Evolutionary conservation across 2,888 invertebrate species (phyloP).

Genomic region (Argynnis bischoffii): DNA sequence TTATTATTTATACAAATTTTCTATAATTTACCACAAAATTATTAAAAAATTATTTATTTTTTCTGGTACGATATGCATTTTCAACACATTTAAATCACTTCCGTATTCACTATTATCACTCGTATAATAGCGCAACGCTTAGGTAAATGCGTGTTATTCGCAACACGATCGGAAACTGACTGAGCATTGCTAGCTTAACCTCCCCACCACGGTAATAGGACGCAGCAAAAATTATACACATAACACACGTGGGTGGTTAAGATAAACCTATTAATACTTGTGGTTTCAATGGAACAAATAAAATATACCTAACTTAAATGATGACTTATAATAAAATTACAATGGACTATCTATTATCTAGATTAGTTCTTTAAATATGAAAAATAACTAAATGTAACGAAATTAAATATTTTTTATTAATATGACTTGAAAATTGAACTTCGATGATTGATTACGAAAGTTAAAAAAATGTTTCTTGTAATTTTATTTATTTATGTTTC

Average conservation of each 20-base stretch:
- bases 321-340: no score
- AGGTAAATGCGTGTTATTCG: background rate
- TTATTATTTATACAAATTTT: no score
- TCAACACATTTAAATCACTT: background rate
- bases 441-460: no score
- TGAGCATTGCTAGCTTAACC: constrained; percentile 12
- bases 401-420: no score
- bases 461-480: no score
- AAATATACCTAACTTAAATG: no score
- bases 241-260: constrained; percentile 2
- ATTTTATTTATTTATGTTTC: no score
- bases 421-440: no score
- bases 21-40: background rate
- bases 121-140: constrained; percentile 16
- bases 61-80: background rate
- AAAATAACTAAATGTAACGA: no score
- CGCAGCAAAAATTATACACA: background rate
- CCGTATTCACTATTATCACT: constrained; percentile 21
- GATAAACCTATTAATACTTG: constrained; percentile 8
- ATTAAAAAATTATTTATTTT: background rate
- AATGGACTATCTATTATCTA: no score
- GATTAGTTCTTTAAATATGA: no score
- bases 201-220: background rate
- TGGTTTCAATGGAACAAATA: background rate
- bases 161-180: constrained; percentile 16